Percentiles rank a stretch among this genome's conserved stretches.
Conservation (phyloP, 2,113 vertebrate species). For the human (Homo sapiens) region GRCh38 chr6:14584001-14584500, state of each 20-base stretch:
- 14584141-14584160: background rate
- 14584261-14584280: background rate
- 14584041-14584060: background rate
- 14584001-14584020: background rate
- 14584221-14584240: background rate
- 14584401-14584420: background rate
- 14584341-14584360: constrained; percentile 10
- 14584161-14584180: background rate
- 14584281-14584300: background rate
- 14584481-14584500: background rate
- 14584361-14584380: constrained; percentile 6
- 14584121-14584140: background rate
- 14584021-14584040: background rate
- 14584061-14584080: background rate
- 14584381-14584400: background rate
- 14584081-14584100: background rate
- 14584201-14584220: background rate
- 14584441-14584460: background rate
- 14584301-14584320: background rate
- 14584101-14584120: background rate
- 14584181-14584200: background rate
- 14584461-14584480: background rate
- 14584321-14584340: background rate
- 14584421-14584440: background rate
- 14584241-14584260: constrained; percentile 10